Evolutionary conservation across 2,113 vertebrate genomes (phyloP), one percentile per base, ranked within the genome.

Genomic region (Eubucco bourcierii): DNA sequence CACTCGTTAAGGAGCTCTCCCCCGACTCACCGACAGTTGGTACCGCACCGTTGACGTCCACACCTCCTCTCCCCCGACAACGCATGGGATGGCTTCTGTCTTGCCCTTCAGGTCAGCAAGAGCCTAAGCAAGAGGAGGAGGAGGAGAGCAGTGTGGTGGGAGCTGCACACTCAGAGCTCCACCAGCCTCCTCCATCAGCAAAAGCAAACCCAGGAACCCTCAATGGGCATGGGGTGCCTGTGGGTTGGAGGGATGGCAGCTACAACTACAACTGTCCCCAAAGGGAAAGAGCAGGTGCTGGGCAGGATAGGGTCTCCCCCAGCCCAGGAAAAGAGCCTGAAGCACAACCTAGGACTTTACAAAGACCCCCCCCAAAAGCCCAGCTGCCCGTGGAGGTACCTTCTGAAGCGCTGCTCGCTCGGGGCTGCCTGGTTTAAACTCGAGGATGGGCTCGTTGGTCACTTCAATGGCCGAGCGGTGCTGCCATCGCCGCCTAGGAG

Each of bases 71-170:
- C 99, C 98, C 11, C 99, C 99, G 0, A 99, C 96, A 85, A 99
- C 98, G 4, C 99, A 99, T 0, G 99, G 99, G 90, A 99, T 97
- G 84, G 98, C 97, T 96, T 99, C 99, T 0, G 98, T 99, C 95
- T 50, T 97, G 79, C 93, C 98, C 93, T 98, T 98, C 64, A 99
- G 89, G 13, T 97, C 90, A 8, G 91, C 93, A 3, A 99, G 94
- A 1, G 98, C 98, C 99, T 99, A 67, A 15, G 20, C 1, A n/a
- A 72, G n/a, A 52, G 31, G 23, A 60, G 34, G n/a, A 80, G 24
- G n/a, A 80, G 25, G 29, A 70, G 12, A 37, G 12, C 10, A 2
- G 2, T 0, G 1, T 0, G 5, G 29, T 41, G 53, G 50, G 58
- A 46, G 67, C 63, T 10, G 53, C 23, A 25, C 13, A 6, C 6